Evolutionary conservation across 2,888 invertebrate genomes (phyloP).

Genomic region (Arrhopalites spinosus): DNA sequence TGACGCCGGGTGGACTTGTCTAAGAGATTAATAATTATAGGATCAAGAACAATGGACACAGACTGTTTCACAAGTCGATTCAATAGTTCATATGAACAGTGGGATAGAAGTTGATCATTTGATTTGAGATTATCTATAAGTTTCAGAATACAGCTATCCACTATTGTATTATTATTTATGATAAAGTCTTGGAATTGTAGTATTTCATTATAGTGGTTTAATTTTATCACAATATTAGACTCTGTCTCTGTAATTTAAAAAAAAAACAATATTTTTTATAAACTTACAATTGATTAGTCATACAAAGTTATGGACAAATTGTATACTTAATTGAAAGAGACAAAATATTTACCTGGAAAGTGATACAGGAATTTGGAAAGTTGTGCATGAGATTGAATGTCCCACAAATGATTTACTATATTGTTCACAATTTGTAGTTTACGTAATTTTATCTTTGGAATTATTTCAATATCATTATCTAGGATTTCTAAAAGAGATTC

Average conservation of each 20-base stretch:
- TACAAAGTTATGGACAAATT: no score
- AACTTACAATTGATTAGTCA: no score
- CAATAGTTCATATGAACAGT: constrained; percentile 25
- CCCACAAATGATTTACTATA: constrained; percentile 8
- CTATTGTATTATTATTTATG: constrained; percentile 4
- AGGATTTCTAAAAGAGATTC: constrained; percentile 3
- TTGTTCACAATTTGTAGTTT: constrained; percentile 12
- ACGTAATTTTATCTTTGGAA: constrained; percentile 25
- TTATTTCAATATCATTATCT: constrained; percentile 24
- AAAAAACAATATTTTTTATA: neutral
- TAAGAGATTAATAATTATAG: constrained; percentile 30
- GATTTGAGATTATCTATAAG: constrained; percentile 32
- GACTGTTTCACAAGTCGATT: constrained; percentile 28
- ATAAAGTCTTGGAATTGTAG: constrained; percentile 35
- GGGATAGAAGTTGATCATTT: constrained; percentile 16
- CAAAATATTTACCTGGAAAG: neutral
- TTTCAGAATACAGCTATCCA: constrained; percentile 33
- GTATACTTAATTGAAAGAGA: no score
- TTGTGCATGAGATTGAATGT: neutral
- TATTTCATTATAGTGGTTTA: constrained; percentile 26
- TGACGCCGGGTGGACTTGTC: constrained; percentile 33
- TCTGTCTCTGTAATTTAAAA: constrained; percentile 28
- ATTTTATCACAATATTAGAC: constrained; percentile 30
- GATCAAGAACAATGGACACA: constrained; percentile 26
- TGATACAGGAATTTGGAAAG: constrained; percentile 4